phyloP scores from a whole-genome alignment of 2,888 invertebrate species.

The Lingula anatina region DNA sequence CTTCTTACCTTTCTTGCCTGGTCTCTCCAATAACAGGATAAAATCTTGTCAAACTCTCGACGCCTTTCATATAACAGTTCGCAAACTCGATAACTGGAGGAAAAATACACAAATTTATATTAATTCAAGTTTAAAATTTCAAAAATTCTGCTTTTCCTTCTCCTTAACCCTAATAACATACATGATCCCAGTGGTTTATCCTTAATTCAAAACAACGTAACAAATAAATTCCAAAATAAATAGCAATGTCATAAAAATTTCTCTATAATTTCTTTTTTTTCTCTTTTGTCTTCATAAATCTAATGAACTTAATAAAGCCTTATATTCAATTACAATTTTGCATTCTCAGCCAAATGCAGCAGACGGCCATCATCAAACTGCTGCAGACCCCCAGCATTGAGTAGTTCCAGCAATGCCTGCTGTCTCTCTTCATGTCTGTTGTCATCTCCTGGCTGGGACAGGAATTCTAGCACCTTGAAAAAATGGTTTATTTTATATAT shows the following conservation, averaged over 20 bases:
- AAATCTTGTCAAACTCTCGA: constrained; percentile 62
- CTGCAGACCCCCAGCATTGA: constrained; percentile 59
- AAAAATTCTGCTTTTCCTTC: no score
- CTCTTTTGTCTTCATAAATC: no score
- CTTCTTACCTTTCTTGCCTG: constrained; percentile 56
- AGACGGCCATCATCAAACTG: constrained; percentile 61
- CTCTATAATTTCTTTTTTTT: no score
- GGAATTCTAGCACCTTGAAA: constrained; percentile 56
- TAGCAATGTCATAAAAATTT: no score
- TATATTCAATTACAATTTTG: constrained; percentile 59
- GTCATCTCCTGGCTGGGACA: constrained; percentile 52
- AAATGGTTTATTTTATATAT: no score
- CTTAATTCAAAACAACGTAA: no score
- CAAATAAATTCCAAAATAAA: no score
- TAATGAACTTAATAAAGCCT: no score
- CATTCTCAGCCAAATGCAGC: constrained; percentile 61
- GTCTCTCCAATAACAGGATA: constrained; percentile 67
- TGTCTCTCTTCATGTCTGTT: constrained; percentile 63
- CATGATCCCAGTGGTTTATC: no score
- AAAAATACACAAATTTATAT: background rate
- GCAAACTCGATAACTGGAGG: constrained; percentile 63
- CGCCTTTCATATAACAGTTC: constrained; percentile 65
- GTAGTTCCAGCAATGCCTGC: constrained; percentile 67
- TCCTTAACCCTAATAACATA: no score
- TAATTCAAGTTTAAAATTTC: background rate